A percentile compares a stretch with the other conserved stretches of the same genome.
These are phyloP conservation scores for Dione vanillae DNA, from an alignment of 2,888 invertebrate genomes.

Conservation along the genomic window DNA sequence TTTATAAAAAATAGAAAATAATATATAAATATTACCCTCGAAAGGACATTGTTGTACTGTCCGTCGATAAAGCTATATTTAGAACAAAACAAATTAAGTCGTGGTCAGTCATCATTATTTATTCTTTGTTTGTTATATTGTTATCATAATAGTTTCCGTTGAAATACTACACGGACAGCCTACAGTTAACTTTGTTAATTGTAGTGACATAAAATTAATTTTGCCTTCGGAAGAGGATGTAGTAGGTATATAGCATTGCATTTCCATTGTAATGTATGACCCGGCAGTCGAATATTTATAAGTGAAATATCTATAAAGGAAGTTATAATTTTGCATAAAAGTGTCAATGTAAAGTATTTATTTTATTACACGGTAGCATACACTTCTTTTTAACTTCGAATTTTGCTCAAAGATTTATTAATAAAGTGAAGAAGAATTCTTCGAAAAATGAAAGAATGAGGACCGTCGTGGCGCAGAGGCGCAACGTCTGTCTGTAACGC, in stretches of 20 bases:
- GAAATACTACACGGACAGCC: conserved; percentile 5
- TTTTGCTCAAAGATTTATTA: too few species aligned
- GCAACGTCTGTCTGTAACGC: too few species aligned
- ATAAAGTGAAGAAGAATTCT: too few species aligned
- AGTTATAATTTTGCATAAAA: conserved; percentile 11
- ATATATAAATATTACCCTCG: neutral
- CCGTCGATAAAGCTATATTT: conserved; percentile 31
- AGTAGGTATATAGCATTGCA: neutral
- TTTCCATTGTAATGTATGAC: neutral
- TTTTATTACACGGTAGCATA: too few species aligned
- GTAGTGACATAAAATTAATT: neutral
- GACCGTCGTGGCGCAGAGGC: too few species aligned
- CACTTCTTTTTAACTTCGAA: too few species aligned
- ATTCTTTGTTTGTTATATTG: conserved; percentile 23
- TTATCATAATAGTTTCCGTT: conserved; percentile 30
- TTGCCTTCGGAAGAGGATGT: conserved; percentile 8
- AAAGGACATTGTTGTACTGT: neutral
- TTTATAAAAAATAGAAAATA: too few species aligned
- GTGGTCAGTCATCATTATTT: conserved; percentile 16
- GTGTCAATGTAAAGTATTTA: neutral
- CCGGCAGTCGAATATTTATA: conserved; percentile 19
- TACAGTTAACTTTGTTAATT: conserved; percentile 3
- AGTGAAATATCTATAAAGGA: conserved; percentile 9
- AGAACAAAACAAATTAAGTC: conserved; percentile 27
- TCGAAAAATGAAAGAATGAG: too few species aligned